phyloP scores from a whole-genome alignment of 2,888 invertebrate genomes.

The Cyaniris semiargus region DNA sequence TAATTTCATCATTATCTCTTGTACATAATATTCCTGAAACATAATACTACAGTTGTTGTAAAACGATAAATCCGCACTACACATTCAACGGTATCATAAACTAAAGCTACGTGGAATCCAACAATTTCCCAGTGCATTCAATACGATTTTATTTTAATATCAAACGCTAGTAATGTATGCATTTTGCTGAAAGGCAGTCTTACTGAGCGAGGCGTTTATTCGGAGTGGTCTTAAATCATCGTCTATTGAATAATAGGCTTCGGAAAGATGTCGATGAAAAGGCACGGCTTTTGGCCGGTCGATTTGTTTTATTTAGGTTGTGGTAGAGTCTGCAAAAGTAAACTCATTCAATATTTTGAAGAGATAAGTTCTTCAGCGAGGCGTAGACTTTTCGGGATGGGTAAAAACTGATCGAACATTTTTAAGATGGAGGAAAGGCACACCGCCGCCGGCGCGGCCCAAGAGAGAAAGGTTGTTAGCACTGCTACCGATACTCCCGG shows the following conservation, averaged over 20 bases:
- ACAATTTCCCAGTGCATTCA: neutral
- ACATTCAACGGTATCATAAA: neutral
- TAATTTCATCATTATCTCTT: no score
- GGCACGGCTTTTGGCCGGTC: conserved; percentile 16
- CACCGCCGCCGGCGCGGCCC: no score
- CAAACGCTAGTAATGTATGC: conserved; percentile 26
- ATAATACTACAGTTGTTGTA: neutral
- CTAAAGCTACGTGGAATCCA: neutral
- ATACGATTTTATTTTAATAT: conserved; percentile 29
- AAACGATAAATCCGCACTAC: neutral
- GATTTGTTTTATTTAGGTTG: neutral
- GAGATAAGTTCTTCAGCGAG: no score
- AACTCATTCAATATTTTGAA: no score
- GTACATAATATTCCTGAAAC: neutral
- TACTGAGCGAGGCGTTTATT: conserved; percentile 23
- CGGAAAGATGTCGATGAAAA: conserved; percentile 26
- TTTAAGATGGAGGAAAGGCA: no score
- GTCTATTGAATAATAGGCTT: conserved; percentile 29
- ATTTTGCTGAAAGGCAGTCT: conserved; percentile 20
- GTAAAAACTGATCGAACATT: no score
- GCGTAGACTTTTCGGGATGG: no score
- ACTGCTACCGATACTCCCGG: no score
- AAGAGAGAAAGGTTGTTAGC: no score
- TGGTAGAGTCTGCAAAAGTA: neutral
- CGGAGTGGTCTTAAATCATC: conserved; percentile 29